A percentile compares a stretch with the other conserved stretches of the same genome.
Conservation (phyloP, 2,113 vertebrate genomes). For the Dermatemys mawii region DNA sequence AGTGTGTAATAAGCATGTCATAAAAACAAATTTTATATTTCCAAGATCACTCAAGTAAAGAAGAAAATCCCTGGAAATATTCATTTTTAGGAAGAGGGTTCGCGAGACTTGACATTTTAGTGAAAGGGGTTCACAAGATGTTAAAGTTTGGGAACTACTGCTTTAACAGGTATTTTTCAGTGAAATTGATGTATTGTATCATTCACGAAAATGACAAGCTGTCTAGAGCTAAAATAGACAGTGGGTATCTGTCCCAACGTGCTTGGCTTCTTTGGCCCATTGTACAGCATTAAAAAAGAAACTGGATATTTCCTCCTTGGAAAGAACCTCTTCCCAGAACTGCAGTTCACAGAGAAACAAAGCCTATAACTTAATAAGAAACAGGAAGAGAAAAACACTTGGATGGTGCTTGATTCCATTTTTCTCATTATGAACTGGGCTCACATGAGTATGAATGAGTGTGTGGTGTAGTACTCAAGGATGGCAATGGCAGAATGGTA, state of each 20-base stretch:
- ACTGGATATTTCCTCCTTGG: not conserved
- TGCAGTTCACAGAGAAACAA: not conserved
- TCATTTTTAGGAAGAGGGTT: no score
- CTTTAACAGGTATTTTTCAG: not conserved
- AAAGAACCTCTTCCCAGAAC: not conserved
- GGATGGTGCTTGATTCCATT: not conserved
- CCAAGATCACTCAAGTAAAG: no score
- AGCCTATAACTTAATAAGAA: not conserved
- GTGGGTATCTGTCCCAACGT: fast-evolving
- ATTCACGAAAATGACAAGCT: not conserved
- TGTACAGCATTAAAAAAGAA: not conserved
- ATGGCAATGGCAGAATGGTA: not conserved
- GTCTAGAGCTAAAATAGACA: not conserved
- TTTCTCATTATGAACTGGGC: not conserved
- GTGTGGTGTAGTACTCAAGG: not conserved
- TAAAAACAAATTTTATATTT: no score
- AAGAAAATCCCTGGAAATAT: no score
- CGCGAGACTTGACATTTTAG: no score
- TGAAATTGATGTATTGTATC: not conserved
- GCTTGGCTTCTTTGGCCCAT: not conserved
- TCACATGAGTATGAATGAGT: not conserved
- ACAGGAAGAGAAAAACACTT: not conserved
- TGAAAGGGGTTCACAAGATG: no score
- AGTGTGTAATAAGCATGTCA: no score
- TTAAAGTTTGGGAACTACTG: no score